Percentiles rank a stretch among this genome's conserved stretches.
These are phyloP conservation scores for Drosophila nannoptera DNA, from an alignment of 1,140 invertebrate genomes.

Conservation along the genomic window DNA sequence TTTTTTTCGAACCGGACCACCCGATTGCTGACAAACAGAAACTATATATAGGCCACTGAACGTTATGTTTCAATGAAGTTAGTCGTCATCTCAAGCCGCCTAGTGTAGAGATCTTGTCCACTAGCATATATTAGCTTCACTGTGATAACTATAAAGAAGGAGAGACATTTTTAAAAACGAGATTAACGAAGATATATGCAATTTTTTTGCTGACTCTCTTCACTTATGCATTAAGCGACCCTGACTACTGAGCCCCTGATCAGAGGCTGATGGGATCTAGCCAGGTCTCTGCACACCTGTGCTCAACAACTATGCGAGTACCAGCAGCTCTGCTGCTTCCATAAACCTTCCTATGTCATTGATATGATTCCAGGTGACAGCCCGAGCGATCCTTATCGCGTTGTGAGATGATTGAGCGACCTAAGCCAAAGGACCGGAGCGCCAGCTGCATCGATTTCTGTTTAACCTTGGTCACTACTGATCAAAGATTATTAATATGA, in stretches of 20 bases:
- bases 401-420: slow-evolving; percentile 7
- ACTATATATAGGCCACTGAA: too few relatives aligned
- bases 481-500: neutral
- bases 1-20: slow-evolving; percentile 24
- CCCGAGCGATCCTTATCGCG: neutral
- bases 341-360: slow-evolving; percentile 4
- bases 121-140: too few relatives aligned
- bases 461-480: neutral
- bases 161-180: too few relatives aligned
- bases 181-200: too few relatives aligned
- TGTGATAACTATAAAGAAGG: too few relatives aligned
- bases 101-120: too few relatives aligned
- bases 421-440: neutral
- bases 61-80: too few relatives aligned
- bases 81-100: too few relatives aligned
- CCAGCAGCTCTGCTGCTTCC: neutral
- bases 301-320: neutral
- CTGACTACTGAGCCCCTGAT: neutral
- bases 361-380: slow-evolving; percentile 1
- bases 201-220: too few relatives aligned
- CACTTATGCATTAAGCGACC: too few relatives aligned
- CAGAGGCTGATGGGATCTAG: neutral
- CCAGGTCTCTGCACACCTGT: neutral
- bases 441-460: neutral
- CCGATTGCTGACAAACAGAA: too few relatives aligned